Evolutionary conservation across 2,888 invertebrate genomes (phyloP).

Genomic region (Himalopsyche kuldschensis): DNA sequence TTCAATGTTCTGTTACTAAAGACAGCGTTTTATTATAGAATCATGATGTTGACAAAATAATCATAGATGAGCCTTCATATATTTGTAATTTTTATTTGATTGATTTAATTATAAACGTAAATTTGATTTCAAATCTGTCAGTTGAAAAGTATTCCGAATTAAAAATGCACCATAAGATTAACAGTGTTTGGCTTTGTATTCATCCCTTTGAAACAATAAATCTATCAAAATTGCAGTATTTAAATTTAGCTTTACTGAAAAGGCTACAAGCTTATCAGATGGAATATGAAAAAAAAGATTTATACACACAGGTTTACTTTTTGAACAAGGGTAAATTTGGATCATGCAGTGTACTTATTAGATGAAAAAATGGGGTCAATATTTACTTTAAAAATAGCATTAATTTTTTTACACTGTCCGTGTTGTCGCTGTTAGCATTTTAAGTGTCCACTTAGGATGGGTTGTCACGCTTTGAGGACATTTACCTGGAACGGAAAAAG

Average conservation of each 20-base stretch:
- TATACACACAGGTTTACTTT: not conserved
- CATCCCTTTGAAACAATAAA: not conserved
- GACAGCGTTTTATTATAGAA: too few species aligned
- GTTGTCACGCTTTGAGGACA: constrained; percentile 51
- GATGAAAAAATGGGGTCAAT: constrained; percentile 45
- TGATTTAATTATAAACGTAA: too few species aligned
- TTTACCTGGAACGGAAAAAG: not conserved
- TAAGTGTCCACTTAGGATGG: constrained; percentile 60
- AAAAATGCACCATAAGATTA: not conserved
- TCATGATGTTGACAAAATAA: too few species aligned
- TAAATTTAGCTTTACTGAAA: not conserved
- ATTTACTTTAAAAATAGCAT: constrained; percentile 52
- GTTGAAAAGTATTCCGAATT: not conserved
- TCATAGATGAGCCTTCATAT: too few species aligned
- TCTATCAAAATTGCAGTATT: not conserved
- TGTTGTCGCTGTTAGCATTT: constrained; percentile 53
- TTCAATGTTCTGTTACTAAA: too few species aligned
- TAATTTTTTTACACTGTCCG: constrained; percentile 27
- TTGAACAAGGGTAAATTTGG: not conserved
- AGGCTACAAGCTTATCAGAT: not conserved
- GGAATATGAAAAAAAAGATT: not conserved
- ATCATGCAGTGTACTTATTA: not conserved
- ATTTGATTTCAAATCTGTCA: too few species aligned
- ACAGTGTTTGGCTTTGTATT: not conserved
- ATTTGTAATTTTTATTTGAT: too few species aligned